Base-by-base conservation (phyloP, 2,888 invertebrate species). In the Oscheius sp. region DNA sequence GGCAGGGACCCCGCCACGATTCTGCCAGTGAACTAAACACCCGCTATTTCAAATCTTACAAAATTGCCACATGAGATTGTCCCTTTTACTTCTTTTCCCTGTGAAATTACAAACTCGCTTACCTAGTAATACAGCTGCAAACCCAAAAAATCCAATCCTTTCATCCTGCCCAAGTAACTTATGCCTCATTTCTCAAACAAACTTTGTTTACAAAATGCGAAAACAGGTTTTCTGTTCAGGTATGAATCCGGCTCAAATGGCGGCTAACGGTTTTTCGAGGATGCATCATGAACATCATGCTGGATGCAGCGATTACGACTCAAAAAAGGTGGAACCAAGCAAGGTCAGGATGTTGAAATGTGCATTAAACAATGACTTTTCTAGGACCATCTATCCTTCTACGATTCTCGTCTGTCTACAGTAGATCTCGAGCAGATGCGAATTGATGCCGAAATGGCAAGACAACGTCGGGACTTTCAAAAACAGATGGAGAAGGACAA, bases 391-490 rank as follows among this genome's bases (percentile, higher is more conserved):
- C 9, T 68, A 13, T 53, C 53, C 35, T 68, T 68, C 53, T 70
- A 58, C 58, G 70, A 70, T 29, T 70, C 70, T 2, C 70, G 58
- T 2, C 33, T 70, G 2, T 70, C 70, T n/a, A 59, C 59, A 9
- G 59, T 70, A n/a, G 70, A 70, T 58, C 58, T 70, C 21, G 70
- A 70, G 5, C 58, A 70, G 33, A 57, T 70, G 58, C 58, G 70
- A 48, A 48, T 70, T n/a, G 59, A 70, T 13, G 70, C 70, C 2
- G 70, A 70, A 50, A 37, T 59, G 21, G 70, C 70, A 21, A 13
- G 70, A 10, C 70, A 59, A 21, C 42, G 35, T 3, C 47, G 70
- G 3, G 59, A 70, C n/a, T 37, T 48, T 7, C 57, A 70, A 29
- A 57, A 42, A 58, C 47, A 58, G 33, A 10, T 48, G 58, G 70